phyloP scores from a whole-genome alignment of 2,888 invertebrate genomes.

The Megaustenia siamemsis region DNA sequence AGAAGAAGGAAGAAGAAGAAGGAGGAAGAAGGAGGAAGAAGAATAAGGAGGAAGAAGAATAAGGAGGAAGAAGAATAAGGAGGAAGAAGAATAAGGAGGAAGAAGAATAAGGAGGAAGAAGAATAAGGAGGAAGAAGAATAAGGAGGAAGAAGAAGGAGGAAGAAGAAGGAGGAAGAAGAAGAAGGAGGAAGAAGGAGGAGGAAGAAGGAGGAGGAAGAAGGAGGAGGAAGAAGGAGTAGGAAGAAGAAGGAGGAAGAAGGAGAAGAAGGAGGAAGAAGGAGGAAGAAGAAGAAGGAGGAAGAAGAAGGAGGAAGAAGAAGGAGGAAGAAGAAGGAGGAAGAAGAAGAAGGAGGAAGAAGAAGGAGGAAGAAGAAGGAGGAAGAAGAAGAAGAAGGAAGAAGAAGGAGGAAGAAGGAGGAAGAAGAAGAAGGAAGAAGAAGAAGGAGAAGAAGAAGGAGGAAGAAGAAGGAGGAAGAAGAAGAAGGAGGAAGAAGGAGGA shows the following conservation, averaged over 20 bases:
- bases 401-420: not conserved
- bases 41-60: too few species aligned
- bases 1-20: not conserved
- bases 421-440: not conserved
- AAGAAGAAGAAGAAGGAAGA: not conserved
- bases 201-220: not conserved
- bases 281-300: conserved; percentile 9
- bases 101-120: too few species aligned
- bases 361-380: not conserved
- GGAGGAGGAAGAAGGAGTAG: too few species aligned
- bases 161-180: not conserved
- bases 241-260: too few species aligned
- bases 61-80: too few species aligned
- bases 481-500: too few species aligned
- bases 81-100: too few species aligned
- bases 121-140: too few species aligned
- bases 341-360: not conserved
- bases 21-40: not conserved
- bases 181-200: not conserved
- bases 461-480: too few species aligned
- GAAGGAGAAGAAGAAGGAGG: conserved; percentile 9
- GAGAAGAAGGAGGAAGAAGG: too few species aligned
- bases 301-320: too few species aligned
- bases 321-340: not conserved
- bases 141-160: too few species aligned